phyloP scores from a whole-genome alignment of 2,797 vertebrate genomes.

The Esox masquinongy region DNA sequence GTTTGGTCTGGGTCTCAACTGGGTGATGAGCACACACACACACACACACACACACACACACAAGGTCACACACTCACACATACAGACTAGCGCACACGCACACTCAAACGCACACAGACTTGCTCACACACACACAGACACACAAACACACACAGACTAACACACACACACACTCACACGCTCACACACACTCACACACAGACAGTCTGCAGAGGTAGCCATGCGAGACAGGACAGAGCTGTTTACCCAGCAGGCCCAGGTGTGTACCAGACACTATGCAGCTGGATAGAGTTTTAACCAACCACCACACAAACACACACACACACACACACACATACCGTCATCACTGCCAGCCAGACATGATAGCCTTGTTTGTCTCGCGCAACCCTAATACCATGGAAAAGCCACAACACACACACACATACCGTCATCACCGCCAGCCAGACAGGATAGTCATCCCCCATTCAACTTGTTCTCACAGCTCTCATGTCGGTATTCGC shows the following conservation, averaged over 20 bases:
- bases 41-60: no score
- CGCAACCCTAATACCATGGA: background rate
- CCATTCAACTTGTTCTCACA: background rate
- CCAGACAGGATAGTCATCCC: background rate
- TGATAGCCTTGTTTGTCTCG: background rate
- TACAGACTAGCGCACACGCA: background rate
- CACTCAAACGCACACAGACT: background rate
- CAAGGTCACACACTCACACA: background rate
- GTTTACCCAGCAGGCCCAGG: slow-evolving; percentile 62
- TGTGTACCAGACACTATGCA: slow-evolving; percentile 47
- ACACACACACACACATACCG: background rate
- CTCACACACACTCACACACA: slow-evolving; percentile 28
- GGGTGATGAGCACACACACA: background rate
- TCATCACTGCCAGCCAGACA: slow-evolving; percentile 7
- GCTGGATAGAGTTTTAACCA: slow-evolving; percentile 38
- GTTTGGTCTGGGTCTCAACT: background rate
- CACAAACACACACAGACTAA: background rate
- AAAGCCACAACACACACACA: slow-evolving; percentile 12
- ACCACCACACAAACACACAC: slow-evolving; percentile 8
- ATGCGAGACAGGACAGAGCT: slow-evolving; percentile 45
- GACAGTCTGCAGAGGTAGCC: slow-evolving; percentile 45
- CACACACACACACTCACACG: slow-evolving; percentile 17
- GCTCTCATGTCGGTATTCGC: no score
- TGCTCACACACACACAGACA: background rate
- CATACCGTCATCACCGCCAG: background rate